Conservation (phyloP, 1,140 invertebrate genomes). For the Polypedilum vanderplanki region DNA sequence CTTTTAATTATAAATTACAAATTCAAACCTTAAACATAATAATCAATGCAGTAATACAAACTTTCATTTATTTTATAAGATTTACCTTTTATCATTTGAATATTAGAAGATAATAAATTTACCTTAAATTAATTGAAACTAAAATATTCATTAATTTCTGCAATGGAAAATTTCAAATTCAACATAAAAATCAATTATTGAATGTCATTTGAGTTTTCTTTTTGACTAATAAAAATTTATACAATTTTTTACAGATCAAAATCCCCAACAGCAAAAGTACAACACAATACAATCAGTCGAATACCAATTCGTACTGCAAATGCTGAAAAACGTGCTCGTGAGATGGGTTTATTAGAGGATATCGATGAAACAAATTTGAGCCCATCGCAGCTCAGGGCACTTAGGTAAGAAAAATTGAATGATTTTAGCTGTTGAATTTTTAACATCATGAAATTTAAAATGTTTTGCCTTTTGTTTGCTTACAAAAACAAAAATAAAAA, state of each 20-base stretch:
- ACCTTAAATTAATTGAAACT: no score
- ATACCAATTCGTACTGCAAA: slow-evolving; percentile 43
- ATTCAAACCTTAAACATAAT: no score
- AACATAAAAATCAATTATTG: no score
- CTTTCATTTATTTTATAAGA: no score
- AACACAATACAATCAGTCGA: slow-evolving; percentile 34
- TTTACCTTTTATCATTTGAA: no score
- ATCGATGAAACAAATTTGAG: background rate
- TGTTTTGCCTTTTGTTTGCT: no score
- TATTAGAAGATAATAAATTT: no score
- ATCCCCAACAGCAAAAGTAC: slow-evolving; percentile 21
- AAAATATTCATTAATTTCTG: no score
- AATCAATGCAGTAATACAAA: no score
- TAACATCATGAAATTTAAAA: slow-evolving; percentile 9
- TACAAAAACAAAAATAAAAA: no score
- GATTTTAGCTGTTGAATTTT: background rate
- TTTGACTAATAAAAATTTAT: background rate
- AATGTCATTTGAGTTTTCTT: background rate
- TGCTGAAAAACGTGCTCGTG: slow-evolving; percentile 37
- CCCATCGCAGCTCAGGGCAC: slow-evolving; percentile 16
- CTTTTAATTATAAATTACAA: no score
- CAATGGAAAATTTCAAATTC: no score
- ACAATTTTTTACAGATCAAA: background rate
- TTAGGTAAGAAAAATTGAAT: slow-evolving; percentile 16
- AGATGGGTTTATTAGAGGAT: slow-evolving; percentile 6